Percentiles rank a stretch among this genome's conserved stretches.
Conservation (phyloP, 2,797 vertebrate genomes). For the Eospalax fontanierii region DNA sequence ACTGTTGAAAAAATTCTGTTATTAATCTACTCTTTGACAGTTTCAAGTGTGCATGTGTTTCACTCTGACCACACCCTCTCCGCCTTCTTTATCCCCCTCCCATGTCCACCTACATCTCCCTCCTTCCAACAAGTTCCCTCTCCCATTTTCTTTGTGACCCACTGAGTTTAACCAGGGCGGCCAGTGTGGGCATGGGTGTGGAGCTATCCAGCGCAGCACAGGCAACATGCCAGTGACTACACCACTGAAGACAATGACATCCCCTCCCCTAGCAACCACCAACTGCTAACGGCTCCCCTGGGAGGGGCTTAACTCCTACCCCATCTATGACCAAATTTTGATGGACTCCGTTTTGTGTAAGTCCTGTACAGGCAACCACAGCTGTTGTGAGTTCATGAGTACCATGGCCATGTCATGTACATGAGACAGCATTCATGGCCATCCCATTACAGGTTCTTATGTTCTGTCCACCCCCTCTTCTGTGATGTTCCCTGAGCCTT, state of each 20-base stretch:
- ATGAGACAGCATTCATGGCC: not conserved
- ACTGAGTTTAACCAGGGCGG: no score
- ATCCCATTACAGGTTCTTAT: no score
- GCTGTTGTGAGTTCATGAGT: not conserved
- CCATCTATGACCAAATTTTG: not conserved
- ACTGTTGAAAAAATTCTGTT: conserved; percentile 1
- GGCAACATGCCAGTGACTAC: not conserved
- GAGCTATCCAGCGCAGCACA: not conserved
- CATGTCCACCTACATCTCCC: no score
- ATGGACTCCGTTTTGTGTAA: no score
- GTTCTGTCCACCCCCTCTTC: not conserved
- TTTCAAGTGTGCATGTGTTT: no score
- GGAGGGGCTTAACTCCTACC: not conserved
- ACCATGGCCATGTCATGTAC: not conserved
- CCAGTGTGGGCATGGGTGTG: no score
- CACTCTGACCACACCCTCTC: not conserved
- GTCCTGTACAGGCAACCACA: not conserved
- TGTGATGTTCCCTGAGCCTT: not conserved
- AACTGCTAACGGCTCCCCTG: not conserved
- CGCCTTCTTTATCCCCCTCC: not conserved
- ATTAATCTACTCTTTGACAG: conserved; percentile 37
- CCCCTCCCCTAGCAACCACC: not conserved
- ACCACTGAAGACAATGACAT: not conserved
- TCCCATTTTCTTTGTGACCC: not conserved
- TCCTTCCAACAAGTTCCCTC: not conserved